These are phyloP conservation scores for Lathamus discolor DNA, from an alignment of 2,113 vertebrate species.

Conservation along the genomic window DNA sequence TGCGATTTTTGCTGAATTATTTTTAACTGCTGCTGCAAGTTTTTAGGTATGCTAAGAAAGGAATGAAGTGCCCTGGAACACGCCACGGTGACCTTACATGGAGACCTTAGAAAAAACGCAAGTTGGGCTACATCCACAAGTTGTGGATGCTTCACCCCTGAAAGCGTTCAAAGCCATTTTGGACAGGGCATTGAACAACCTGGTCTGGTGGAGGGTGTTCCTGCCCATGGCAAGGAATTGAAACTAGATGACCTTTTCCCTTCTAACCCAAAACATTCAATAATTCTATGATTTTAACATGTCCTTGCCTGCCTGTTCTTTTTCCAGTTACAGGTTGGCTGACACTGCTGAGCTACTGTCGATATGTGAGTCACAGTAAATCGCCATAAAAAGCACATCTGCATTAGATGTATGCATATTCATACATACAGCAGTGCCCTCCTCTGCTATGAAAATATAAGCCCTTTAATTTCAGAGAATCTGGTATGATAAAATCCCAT, in stretches of 20 bases:
- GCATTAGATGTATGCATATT: accelerated
- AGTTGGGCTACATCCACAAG: background rate
- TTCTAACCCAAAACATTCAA: background rate
- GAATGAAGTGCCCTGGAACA: accelerated
- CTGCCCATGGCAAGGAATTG: background rate
- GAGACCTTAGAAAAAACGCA: background rate
- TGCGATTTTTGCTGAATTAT: background rate
- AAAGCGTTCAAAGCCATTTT: background rate
- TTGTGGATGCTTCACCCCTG: background rate
- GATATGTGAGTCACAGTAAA: background rate
- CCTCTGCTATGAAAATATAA: background rate
- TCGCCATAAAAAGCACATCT: accelerated
- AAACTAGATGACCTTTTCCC: background rate
- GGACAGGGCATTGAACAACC: background rate
- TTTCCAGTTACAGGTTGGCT: background rate
- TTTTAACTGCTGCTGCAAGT: background rate
- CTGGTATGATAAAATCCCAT: accelerated
- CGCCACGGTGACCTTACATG: accelerated
- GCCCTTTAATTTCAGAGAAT: background rate
- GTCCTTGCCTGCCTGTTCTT: background rate
- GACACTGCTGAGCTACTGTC: background rate
- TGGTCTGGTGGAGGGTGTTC: background rate
- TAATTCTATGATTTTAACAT: background rate
- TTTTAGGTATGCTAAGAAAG: background rate
- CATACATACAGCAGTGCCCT: too few relatives aligned